These are phyloP conservation scores for Cheilosia variabilis DNA, from an alignment of 2,888 invertebrate genomes.

Conservation along the genomic window DNA sequence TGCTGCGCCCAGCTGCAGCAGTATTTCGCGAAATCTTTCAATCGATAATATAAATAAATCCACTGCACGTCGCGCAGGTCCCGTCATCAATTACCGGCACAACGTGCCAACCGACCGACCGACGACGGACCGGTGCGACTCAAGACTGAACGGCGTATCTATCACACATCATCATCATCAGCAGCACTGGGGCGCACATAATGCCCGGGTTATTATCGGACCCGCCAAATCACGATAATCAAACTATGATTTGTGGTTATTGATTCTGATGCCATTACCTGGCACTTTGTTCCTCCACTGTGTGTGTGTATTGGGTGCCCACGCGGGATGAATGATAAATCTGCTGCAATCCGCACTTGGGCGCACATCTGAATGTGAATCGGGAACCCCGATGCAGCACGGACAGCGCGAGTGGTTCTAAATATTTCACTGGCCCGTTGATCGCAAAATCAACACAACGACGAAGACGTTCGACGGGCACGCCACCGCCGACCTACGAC, in stretches of 20 bases:
- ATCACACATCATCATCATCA: constrained; percentile 68
- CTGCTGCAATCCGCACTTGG: constrained; percentile 59
- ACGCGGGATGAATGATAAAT: constrained; percentile 68
- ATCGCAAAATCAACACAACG: constrained; percentile 67
- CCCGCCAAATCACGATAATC: constrained; percentile 71
- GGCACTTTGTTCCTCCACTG: constrained; percentile 68
- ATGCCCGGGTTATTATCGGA: constrained; percentile 56
- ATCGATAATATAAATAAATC: constrained; percentile 71
- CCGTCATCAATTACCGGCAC: constrained; percentile 59
- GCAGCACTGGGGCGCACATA: constrained; percentile 37
- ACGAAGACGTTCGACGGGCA: neutral
- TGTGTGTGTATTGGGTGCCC: constrained; percentile 36
- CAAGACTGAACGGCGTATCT: constrained; percentile 49
- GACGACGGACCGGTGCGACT: neutral
- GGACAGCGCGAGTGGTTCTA: constrained; percentile 35
- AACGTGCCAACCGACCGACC: constrained; percentile 39
- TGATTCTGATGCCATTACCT: constrained; percentile 74
- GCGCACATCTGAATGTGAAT: constrained; percentile 29
- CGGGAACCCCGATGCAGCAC: neutral
- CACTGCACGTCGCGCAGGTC: constrained; percentile 58
- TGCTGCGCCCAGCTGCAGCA: constrained; percentile 4
- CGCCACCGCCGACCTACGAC: too few relatives aligned
- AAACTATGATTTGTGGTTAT: constrained; percentile 76
- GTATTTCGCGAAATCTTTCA: constrained; percentile 54
- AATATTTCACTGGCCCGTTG: constrained; percentile 41